These are phyloP conservation scores for Gymnoscopelus braueri DNA, from an alignment of 2,797 vertebrate species.

Conservation along the genomic window DNA sequence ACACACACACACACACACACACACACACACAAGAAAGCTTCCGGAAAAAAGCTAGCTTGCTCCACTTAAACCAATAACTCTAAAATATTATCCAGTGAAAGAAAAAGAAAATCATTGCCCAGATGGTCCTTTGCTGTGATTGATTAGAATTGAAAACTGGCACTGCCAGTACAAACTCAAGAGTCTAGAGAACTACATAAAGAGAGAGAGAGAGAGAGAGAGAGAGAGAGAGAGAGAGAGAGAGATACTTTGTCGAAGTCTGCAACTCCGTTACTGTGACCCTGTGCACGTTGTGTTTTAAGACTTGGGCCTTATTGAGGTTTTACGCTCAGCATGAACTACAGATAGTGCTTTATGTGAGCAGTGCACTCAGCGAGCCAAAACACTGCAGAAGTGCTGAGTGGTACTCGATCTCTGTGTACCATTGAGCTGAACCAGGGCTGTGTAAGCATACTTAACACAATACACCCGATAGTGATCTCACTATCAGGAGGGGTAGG, in stretches of 20 bases:
- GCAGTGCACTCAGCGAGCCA: slow-evolving; percentile 24
- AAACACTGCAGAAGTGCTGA: slow-evolving; percentile 31
- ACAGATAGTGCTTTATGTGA: slow-evolving; percentile 36
- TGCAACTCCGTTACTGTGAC: too few species aligned
- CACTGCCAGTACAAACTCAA: neutral
- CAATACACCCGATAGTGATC: slow-evolving; percentile 20
- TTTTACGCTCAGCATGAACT: slow-evolving; percentile 33
- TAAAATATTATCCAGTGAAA: slow-evolving; percentile 44
- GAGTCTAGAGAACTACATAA: neutral
- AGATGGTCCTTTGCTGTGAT: slow-evolving; percentile 49
- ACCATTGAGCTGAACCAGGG: slow-evolving; percentile 26
- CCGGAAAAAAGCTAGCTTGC: neutral
- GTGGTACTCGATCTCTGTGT: slow-evolving; percentile 33
- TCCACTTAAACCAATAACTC: slow-evolving; percentile 20
- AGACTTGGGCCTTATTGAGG: slow-evolving; percentile 36
- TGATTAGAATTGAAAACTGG: slow-evolving; percentile 63
- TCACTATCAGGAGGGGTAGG: slow-evolving; percentile 9
- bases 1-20: too few species aligned
- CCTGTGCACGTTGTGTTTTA: too few species aligned
- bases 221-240: too few species aligned
- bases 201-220: too few species aligned
- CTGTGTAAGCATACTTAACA: slow-evolving; percentile 20
- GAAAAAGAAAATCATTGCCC: slow-evolving; percentile 37
- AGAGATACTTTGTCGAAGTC: too few species aligned
- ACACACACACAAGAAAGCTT: slow-evolving; percentile 16